These are phyloP conservation scores for Pipistrellus pygmaeus DNA, from an alignment of 2,797 vertebrate genomes.

Conservation along the genomic window DNA sequence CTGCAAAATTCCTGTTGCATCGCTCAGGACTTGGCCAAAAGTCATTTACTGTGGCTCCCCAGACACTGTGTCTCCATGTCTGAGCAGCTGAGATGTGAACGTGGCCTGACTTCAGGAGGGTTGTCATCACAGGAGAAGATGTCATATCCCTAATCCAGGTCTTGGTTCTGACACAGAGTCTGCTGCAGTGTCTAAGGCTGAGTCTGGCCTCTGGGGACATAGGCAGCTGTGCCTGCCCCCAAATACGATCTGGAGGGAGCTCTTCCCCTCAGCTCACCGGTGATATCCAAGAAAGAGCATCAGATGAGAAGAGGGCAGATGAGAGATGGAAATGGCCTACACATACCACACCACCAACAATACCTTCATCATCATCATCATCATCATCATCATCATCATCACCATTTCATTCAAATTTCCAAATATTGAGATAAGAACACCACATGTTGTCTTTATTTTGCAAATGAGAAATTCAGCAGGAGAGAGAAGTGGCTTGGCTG, in stretches of 20 bases:
- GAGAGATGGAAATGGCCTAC: neutral
- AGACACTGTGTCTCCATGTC: neutral
- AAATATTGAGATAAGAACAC: neutral
- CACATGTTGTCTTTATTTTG: neutral
- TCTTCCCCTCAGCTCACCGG: neutral
- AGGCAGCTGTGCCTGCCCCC: neutral
- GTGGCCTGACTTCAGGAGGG: no score
- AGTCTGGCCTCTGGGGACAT: neutral
- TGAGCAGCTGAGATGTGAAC: neutral
- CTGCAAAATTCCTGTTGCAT: neutral
- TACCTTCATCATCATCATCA: neutral
- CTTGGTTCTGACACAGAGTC: neutral
- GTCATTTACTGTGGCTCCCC: neutral
- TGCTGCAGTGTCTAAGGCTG: neutral
- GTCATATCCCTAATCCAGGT: neutral
- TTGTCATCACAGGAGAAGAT: accelerated
- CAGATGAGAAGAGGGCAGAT: neutral
- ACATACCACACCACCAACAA: neutral
- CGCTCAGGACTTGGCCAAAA: neutral
- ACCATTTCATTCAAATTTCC: conserved; percentile 3
- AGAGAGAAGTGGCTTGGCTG: neutral
- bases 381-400: neutral
- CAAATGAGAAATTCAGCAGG: neutral
- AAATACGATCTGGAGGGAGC: neutral
- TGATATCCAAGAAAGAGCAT: neutral